Evolutionary conservation across 2,888 invertebrate genomes (phyloP).

Genomic region (Cheilosia soror): DNA sequence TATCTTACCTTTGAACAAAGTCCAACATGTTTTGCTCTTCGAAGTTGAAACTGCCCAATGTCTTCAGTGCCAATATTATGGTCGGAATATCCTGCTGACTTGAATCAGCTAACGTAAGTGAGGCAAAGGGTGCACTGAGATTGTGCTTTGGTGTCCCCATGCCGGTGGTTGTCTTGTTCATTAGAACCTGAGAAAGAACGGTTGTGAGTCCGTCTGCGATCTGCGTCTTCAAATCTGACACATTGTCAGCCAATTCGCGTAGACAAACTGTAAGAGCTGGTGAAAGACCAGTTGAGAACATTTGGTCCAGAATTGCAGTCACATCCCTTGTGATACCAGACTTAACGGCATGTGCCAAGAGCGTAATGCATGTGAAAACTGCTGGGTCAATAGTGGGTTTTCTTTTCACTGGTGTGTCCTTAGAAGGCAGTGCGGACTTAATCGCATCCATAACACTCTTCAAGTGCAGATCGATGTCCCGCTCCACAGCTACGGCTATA

Average conservation of each 20-base stretch:
- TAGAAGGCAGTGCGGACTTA: slow-evolving; percentile 89
- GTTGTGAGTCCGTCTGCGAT: slow-evolving; percentile 96
- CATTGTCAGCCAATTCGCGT: slow-evolving; percentile 93
- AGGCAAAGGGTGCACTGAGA: slow-evolving; percentile 82
- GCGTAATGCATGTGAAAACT: slow-evolving; percentile 96
- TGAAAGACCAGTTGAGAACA: slow-evolving; percentile 96
- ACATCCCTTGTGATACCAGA: slow-evolving; percentile 91
- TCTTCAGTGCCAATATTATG: slow-evolving; percentile 95
- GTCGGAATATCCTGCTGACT: slow-evolving; percentile 89
- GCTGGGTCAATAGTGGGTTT: slow-evolving; percentile 91
- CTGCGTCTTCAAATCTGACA: slow-evolving; percentile 93
- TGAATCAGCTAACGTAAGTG: slow-evolving; percentile 80
- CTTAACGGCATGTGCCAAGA: slow-evolving; percentile 94
- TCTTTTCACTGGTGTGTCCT: slow-evolving; percentile 91
- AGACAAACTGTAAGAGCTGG: slow-evolving; percentile 95
- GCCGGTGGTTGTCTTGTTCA: slow-evolving; percentile 93
- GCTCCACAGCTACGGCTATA: slow-evolving; percentile 94
- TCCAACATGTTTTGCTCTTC: slow-evolving; percentile 95
- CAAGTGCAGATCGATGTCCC: slow-evolving; percentile 91
- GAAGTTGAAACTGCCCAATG: slow-evolving; percentile 95
- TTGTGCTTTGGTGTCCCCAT: slow-evolving; percentile 88
- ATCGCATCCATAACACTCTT: slow-evolving; percentile 94
- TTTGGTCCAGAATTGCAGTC: slow-evolving; percentile 93
- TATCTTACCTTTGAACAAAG: slow-evolving; percentile 89
- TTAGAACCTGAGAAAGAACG: slow-evolving; percentile 94